phyloP scores from a whole-genome alignment of 2,888 invertebrate species.

The Uloborus plumipes region DNA sequence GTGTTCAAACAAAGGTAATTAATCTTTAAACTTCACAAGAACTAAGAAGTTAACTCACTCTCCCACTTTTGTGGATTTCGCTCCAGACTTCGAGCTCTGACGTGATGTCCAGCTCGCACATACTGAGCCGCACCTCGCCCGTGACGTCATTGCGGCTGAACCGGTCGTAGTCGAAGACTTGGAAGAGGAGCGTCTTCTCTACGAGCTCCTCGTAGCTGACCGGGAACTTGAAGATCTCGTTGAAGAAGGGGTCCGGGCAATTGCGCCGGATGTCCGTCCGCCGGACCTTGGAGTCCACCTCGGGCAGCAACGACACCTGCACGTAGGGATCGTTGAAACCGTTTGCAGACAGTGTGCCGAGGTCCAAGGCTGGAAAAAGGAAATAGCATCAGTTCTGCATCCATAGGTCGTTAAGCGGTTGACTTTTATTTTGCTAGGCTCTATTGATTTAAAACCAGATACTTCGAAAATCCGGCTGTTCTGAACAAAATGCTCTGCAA shows the following conservation, averaged over 20 bases:
- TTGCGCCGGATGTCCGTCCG: conserved; percentile 88
- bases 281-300: conserved; percentile 86
- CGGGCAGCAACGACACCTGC: conserved; percentile 82
- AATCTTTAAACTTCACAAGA: no score
- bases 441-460: no score
- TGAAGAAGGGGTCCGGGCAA: conserved; percentile 88
- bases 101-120: conserved; percentile 84
- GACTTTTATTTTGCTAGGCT: no score
- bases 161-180: conserved; percentile 79
- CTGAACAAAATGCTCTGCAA: no score
- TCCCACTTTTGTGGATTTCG: conserved; percentile 84
- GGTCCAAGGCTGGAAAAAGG: conserved; percentile 76
- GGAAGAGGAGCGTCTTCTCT: conserved; percentile 82
- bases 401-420: no score
- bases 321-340: conserved; percentile 93
- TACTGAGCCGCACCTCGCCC: conserved; percentile 84
- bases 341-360: conserved; percentile 86
- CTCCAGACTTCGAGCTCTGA: conserved; percentile 88
- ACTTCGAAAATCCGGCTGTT: no score
- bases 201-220: conserved; percentile 88
- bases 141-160: conserved; percentile 90
- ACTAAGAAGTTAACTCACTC: conserved; percentile 70
- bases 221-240: conserved; percentile 93
- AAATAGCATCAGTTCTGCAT: background rate
- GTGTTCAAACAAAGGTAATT: background rate